Evolutionary conservation across 2,888 invertebrate species (phyloP).

Genomic region (Philhelius pedissequus): DNA sequence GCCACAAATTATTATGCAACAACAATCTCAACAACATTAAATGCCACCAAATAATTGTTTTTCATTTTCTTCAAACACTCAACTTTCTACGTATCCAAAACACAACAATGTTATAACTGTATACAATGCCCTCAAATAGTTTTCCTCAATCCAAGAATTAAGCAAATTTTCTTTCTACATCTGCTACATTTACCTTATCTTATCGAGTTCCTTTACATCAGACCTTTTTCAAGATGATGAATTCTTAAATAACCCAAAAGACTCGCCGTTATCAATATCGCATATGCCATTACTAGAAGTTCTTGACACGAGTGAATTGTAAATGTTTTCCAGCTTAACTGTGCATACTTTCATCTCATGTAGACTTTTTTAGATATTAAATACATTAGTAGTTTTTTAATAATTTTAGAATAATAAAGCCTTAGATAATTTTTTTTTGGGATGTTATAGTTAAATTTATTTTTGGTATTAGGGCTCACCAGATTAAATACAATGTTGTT

Average conservation of each 20-base stretch:
- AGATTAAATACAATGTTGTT: conserved; percentile 23
- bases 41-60: conserved; percentile 51
- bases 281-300: conserved; percentile 52
- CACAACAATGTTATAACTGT: conserved; percentile 71
- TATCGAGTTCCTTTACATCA: conserved; percentile 73
- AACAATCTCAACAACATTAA: conserved; percentile 61
- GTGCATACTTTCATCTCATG: conserved; percentile 25
- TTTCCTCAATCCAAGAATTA: conserved; percentile 53
- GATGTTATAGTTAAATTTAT: conserved; percentile 56
- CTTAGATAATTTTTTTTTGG: conserved; percentile 63
- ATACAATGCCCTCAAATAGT: conserved; percentile 69
- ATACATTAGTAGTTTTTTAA: conserved; percentile 15
- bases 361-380: conserved; percentile 32
- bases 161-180: conserved; percentile 43
- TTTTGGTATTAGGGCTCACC: conserved; percentile 16
- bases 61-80: conserved; percentile 24
- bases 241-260: conserved; percentile 37
- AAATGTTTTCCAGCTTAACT: conserved; percentile 34
- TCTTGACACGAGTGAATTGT: conserved; percentile 55
- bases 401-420: conserved; percentile 12
- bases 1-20: conserved; percentile 71
- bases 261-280: conserved; percentile 51
- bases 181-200: conserved; percentile 70
- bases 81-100: conserved; percentile 42
- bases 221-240: conserved; percentile 67